A percentile compares a stretch with the other conserved stretches of the same genome.
phyloP scores from a whole-genome alignment of 1,140 invertebrate species.

The Trissolcus basalis region DNA sequence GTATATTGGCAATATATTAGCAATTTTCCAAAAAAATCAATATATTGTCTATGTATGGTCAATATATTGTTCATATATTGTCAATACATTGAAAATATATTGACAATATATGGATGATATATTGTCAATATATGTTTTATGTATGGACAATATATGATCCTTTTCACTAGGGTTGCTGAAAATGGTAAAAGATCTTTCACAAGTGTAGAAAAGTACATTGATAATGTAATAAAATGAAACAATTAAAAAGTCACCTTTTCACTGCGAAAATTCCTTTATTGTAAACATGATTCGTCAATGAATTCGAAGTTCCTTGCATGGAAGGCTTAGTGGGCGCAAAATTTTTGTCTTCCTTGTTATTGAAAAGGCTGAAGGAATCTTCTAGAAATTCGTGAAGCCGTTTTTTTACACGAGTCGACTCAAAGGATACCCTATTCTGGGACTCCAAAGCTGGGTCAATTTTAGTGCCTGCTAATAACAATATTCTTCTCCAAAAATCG shows the following conservation, averaged over 20 bases:
- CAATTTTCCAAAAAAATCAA: too few relatives aligned
- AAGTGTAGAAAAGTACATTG: constrained; percentile 1
- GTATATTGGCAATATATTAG: too few relatives aligned
- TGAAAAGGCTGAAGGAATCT: constrained; percentile 82
- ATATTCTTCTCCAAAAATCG: constrained; percentile 21
- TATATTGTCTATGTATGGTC: too few relatives aligned
- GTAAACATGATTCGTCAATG: constrained; percentile 22
- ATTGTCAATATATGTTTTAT: too few relatives aligned
- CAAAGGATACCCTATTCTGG: constrained; percentile 58
- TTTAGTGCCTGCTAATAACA: constrained; percentile 29
- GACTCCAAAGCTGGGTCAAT: constrained; percentile 61
- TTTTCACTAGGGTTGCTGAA: too few relatives aligned
- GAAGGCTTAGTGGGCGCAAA: constrained; percentile 40
- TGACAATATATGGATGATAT: too few relatives aligned
- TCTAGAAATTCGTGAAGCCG: constrained; percentile 82
- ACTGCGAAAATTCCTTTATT: constrained; percentile 3
- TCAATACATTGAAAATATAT: too few relatives aligned
- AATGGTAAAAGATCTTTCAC: too few relatives aligned
- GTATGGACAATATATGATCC: too few relatives aligned
- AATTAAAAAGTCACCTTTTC: too few relatives aligned
- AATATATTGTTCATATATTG: too few relatives aligned
- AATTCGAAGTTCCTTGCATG: constrained; percentile 57
- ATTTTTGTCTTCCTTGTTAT: constrained; percentile 74
- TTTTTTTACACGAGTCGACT: constrained; percentile 77
- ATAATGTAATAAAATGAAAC: too few relatives aligned